A percentile compares a stretch with the other conserved stretches of the same genome.
phyloP scores from a whole-genome alignment of 2,113 vertebrate genomes.

The Brienomyrus longianalis region DNA sequence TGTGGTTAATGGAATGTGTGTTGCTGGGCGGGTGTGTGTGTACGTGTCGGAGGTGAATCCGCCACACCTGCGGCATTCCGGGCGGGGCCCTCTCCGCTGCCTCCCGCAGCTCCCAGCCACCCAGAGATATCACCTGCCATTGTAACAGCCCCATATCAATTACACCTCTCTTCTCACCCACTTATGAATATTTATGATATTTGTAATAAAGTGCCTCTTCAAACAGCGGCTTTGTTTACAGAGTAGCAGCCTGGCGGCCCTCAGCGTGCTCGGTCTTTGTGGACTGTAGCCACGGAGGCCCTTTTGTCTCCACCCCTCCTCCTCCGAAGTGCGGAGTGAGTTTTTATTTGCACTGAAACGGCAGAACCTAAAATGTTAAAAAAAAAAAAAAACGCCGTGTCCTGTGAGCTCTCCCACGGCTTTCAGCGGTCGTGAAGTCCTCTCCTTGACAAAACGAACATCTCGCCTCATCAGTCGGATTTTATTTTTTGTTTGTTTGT shows the following conservation, averaged over 20 bases:
- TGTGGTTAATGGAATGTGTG: background rate
- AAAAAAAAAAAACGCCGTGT: background rate
- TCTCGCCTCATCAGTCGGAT: background rate
- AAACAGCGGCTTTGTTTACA: slow-evolving; percentile 35
- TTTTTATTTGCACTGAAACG: background rate
- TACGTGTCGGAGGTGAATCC: slow-evolving; percentile 20
- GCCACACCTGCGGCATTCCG: slow-evolving; percentile 42
- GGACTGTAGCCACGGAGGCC: background rate
- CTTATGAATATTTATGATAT: slow-evolving; percentile 45
- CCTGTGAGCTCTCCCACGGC: background rate
- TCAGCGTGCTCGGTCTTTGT: slow-evolving; percentile 26
- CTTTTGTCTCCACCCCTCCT: background rate
- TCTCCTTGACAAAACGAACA: background rate
- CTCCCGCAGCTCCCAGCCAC: slow-evolving; percentile 27
- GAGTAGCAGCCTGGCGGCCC: slow-evolving; percentile 17
- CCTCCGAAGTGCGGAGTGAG: background rate
- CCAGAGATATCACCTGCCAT: slow-evolving; percentile 34
- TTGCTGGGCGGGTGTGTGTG: background rate
- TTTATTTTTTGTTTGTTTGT: background rate
- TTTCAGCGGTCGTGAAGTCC: background rate
- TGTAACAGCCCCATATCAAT: slow-evolving; percentile 36
- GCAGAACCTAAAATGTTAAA: background rate
- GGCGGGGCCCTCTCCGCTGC: slow-evolving; percentile 16
- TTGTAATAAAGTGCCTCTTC: slow-evolving; percentile 45
- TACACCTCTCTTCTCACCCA: slow-evolving; percentile 30